Conservation (phyloP, 2,113 vertebrate genomes). For the Macrotis lagotis region DNA sequence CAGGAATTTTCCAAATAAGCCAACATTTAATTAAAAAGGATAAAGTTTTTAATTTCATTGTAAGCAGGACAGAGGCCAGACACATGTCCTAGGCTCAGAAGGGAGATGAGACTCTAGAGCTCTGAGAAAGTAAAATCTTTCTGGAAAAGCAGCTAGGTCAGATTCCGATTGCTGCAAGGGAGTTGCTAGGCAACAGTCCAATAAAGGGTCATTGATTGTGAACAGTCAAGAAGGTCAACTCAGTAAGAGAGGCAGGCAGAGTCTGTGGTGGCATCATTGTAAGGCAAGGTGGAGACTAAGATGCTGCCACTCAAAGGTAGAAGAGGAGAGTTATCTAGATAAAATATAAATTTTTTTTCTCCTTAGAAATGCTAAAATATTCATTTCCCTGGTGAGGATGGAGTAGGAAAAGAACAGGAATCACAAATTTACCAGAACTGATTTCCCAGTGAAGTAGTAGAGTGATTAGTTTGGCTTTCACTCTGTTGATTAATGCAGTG, state of each 20-base stretch:
- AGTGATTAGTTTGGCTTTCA: constrained; percentile 29
- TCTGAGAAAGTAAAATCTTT: neutral
- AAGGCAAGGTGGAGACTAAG: neutral
- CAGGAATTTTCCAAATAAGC: constrained; percentile 17
- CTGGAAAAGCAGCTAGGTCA: neutral
- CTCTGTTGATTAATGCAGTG: neutral
- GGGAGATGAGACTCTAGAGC: neutral
- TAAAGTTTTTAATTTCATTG: constrained; percentile 17
- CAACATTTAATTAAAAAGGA: constrained; percentile 1
- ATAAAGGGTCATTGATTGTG: neutral
- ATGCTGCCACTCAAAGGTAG: neutral
- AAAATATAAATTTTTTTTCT: neutral
- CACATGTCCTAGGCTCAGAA: neutral
- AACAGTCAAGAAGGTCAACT: neutral
- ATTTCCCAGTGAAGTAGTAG: neutral
- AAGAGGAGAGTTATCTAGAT: neutral
- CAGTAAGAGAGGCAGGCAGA: neutral
- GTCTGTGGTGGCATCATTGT: neutral
- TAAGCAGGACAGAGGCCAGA: neutral
- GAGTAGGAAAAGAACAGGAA: neutral
- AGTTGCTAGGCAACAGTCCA: constrained; percentile 19
- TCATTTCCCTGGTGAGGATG: neutral
- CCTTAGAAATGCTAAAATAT: neutral
- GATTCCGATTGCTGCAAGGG: neutral
- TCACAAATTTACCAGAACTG: neutral